These are phyloP conservation scores for Cladopsammia gracilis DNA, from an alignment of 64 coral and sea anemone genomes.

Conservation along the genomic window DNA sequence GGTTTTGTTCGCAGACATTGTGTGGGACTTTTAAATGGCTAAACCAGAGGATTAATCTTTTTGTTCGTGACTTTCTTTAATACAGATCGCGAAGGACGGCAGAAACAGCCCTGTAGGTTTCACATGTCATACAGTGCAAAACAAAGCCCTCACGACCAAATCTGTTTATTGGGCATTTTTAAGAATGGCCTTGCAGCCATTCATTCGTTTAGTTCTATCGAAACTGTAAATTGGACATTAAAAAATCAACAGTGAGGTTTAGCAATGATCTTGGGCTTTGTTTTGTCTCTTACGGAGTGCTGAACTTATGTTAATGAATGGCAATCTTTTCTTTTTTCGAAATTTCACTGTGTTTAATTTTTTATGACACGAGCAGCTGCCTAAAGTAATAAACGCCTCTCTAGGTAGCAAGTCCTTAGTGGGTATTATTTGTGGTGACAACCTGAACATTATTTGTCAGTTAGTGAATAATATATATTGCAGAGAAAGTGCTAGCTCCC, in stretches of 20 bases:
- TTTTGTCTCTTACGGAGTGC: constrained; percentile 14
- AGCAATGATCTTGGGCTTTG: background rate
- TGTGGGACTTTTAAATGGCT: constrained; percentile 22
- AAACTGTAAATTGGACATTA: constrained; percentile 15
- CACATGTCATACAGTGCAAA: background rate
- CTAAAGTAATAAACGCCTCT: background rate
- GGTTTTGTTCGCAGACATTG: background rate
- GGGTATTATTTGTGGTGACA: background rate
- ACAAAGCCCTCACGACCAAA: constrained; percentile 33
- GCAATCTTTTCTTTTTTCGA: background rate
- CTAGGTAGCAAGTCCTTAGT: background rate
- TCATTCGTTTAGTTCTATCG: background rate
- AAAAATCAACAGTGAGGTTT: background rate
- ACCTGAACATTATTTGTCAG: constrained; percentile 20
- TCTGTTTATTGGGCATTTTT: background rate
- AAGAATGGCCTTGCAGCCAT: background rate
- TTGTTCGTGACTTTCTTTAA: constrained; percentile 20
- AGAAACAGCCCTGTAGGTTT: constrained; percentile 56
- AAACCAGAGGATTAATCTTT: constrained; percentile 34
- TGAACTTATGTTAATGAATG: background rate
- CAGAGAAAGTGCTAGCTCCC: background rate
- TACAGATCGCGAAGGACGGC: background rate
- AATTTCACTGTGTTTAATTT: constrained; percentile 35
- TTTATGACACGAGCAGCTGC: constrained; percentile 30
- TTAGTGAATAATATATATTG: background rate